phyloP scores from a whole-genome alignment of 2,888 invertebrate genomes.

The Rosalia funebris region DNA sequence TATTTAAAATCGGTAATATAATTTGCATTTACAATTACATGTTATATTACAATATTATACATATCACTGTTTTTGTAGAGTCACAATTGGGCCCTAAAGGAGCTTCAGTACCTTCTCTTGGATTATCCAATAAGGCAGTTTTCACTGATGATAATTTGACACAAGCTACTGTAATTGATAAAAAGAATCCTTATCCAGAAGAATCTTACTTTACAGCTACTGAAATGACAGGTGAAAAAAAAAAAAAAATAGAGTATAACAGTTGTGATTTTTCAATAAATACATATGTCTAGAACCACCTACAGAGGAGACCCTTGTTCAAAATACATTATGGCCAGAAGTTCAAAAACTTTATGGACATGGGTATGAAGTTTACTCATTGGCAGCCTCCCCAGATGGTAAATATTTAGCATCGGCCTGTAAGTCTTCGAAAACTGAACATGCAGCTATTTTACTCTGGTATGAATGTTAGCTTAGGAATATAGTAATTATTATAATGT shows the following conservation, averaged over 20 bases:
- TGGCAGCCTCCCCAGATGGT: conserved; percentile 80
- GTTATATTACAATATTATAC: not conserved
- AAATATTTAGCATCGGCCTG: conserved; percentile 86
- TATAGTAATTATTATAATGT: no score
- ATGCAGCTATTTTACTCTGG: conserved; percentile 92
- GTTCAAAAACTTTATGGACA: conserved; percentile 95
- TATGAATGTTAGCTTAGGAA: conserved; percentile 54
- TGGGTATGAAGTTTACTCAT: conserved; percentile 90
- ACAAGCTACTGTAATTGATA: conserved; percentile 51
- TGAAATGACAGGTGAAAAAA: conserved; percentile 61
- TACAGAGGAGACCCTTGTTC: conserved; percentile 89
- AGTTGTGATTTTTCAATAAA: no score
- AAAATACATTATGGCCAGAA: conserved; percentile 98
- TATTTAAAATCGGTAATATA: no score
- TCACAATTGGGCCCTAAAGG: conserved; percentile 69
- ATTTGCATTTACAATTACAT: no score
- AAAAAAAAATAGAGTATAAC: no score
- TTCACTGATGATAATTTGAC: conserved; percentile 68
- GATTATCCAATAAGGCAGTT: conserved; percentile 95
- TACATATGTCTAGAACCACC: conserved; percentile 92
- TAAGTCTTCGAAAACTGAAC: conserved; percentile 80
- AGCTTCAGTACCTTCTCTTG: conserved; percentile 92
- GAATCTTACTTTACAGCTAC: conserved; percentile 70
- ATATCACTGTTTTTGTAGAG: conserved; percentile 25
- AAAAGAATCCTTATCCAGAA: conserved; percentile 72